Percentiles rank a stretch among this genome's conserved stretches.
phyloP scores from a whole-genome alignment of 2,113 vertebrate genomes.

The Mesitornis unicolor region DNA sequence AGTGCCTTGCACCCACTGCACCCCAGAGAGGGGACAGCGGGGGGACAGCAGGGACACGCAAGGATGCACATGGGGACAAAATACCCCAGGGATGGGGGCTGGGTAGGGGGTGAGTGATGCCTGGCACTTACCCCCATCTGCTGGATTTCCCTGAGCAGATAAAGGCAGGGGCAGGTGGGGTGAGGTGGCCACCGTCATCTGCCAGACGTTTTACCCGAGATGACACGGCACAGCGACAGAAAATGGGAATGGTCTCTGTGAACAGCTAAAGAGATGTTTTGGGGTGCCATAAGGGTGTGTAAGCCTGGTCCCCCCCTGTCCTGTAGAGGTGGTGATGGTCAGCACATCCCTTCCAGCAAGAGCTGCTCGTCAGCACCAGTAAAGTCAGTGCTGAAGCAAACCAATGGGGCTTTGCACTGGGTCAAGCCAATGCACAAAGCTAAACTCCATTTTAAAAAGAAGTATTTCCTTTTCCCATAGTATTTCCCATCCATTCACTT shows the following conservation, averaged over 20 bases:
- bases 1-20: accelerated
- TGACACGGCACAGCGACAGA: accelerated
- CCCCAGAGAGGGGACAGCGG: neutral
- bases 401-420: accelerated
- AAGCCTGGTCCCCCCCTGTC: accelerated
- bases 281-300: neutral
- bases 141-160: neutral
- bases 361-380: neutral
- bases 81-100: neutral
- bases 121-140: neutral
- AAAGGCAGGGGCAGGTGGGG: neutral
- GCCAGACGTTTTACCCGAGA: neutral
- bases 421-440: neutral
- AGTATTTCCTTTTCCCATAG: neutral
- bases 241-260: neutral
- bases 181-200: accelerated
- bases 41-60: accelerated
- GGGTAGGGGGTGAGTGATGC: neutral
- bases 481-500: neutral
- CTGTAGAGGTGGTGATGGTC: too few relatives aligned
- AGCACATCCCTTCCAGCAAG: neutral
- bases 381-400: neutral
- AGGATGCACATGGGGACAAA: accelerated
- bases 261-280: accelerated
- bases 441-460: neutral